phyloP scores from a whole-genome alignment of 2,888 invertebrate species.

The Allophyes oxyacanthae region DNA sequence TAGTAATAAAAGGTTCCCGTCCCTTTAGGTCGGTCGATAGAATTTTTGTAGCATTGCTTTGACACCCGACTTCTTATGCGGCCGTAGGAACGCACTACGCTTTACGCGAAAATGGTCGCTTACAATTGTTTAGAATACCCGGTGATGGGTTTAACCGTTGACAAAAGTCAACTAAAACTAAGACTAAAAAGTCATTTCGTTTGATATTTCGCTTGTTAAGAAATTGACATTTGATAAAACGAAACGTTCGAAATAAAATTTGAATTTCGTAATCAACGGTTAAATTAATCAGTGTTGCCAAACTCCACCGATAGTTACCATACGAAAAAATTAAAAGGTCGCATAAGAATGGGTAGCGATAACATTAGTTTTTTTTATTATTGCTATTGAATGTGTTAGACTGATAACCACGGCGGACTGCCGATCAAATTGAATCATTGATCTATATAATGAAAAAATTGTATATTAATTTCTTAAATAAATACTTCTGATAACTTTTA shows the following conservation, averaged over 20 bases:
- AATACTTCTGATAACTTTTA: slow-evolving; percentile 76
- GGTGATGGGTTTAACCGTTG: slow-evolving; percentile 25
- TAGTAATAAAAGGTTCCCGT: slow-evolving; percentile 61
- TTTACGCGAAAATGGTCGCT: slow-evolving; percentile 47
- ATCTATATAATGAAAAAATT: slow-evolving; percentile 85
- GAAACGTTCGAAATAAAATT: slow-evolving; percentile 1
- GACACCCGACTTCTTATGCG: slow-evolving; percentile 51
- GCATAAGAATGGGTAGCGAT: slow-evolving; percentile 57
- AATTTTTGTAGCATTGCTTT: slow-evolving; percentile 58
- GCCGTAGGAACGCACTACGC: slow-evolving; percentile 42
- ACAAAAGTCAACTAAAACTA: not conserved
- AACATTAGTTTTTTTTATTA: slow-evolving; percentile 55
- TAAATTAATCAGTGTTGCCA: slow-evolving; percentile 47
- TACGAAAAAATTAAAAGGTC: slow-evolving; percentile 49
- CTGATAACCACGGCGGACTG: slow-evolving; percentile 71
- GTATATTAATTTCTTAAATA: slow-evolving; percentile 89
- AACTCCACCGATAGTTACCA: slow-evolving; percentile 62
- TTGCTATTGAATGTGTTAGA: slow-evolving; percentile 70
- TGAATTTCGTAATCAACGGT: slow-evolving; percentile 34
- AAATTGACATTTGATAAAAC: not conserved
- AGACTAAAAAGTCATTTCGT: too few species aligned
- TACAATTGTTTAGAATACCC: slow-evolving; percentile 30
- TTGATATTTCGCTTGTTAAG: too few species aligned
- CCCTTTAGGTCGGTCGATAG: slow-evolving; percentile 64
- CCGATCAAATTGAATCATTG: slow-evolving; percentile 76